These are phyloP conservation scores for Lepidothrix coronata DNA, from an alignment of 2,113 vertebrate genomes.

Conservation along the genomic window DNA sequence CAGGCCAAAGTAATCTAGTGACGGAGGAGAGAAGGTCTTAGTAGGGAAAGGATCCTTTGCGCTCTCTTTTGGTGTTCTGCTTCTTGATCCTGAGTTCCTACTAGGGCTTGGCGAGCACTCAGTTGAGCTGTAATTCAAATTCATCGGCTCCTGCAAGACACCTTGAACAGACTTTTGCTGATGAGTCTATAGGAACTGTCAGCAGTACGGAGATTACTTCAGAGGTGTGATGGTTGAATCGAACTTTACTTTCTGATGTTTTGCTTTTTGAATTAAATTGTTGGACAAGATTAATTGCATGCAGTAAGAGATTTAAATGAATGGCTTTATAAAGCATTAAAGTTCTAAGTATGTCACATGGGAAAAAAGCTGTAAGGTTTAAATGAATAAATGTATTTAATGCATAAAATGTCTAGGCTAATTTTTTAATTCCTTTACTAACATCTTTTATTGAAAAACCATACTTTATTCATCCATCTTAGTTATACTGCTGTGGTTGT, in stretches of 20 bases:
- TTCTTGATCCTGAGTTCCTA: conserved; percentile 44
- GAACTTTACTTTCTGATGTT: conserved; percentile 79
- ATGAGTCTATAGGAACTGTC: conserved; percentile 74
- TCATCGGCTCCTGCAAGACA: conserved; percentile 65
- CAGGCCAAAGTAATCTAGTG: conserved; percentile 58
- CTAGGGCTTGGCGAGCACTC: conserved; percentile 71
- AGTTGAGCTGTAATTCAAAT: conserved; percentile 75
- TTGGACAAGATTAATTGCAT: conserved; percentile 82
- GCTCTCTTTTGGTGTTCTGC: conserved; percentile 50
- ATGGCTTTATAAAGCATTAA: conserved; percentile 76
- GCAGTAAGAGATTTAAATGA: conserved; percentile 77
- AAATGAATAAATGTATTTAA: conserved; percentile 80
- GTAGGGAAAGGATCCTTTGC: conserved; percentile 25
- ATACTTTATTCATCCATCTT: conserved; percentile 76
- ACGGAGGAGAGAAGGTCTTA: conserved; percentile 49
- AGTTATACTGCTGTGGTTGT: conserved; percentile 72
- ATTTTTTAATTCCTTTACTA: conserved; percentile 79
- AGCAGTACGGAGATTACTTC: conserved; percentile 72
- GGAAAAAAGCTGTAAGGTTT: conserved; percentile 71
- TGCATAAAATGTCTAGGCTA: conserved; percentile 74
- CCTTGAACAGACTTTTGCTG: conserved; percentile 70
- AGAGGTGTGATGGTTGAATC: conserved; percentile 68
- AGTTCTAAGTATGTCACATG: conserved; percentile 75
- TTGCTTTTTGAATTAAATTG: conserved; percentile 78
- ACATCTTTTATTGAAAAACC: conserved; percentile 74